Evolutionary conservation across 2,113 vertebrate genomes (phyloP), one percentile per base, ranked within the genome.

Genomic region (Planiliza haematocheilus): DNA sequence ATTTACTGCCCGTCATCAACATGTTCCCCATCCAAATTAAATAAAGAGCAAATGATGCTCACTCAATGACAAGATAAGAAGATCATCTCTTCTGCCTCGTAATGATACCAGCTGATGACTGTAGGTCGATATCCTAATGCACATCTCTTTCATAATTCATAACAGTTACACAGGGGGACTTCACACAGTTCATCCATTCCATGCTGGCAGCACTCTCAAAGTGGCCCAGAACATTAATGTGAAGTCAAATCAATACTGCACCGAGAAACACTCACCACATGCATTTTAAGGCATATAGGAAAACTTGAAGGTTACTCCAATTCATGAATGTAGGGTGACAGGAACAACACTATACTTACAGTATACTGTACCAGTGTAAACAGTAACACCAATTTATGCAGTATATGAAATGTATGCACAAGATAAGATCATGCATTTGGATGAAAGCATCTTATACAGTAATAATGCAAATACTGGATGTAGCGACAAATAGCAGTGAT

Each of bases 121-220:
- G 10, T 0, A 21, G 8, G 16, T 82, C 61, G 16, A 86, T 82
- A 61, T 77, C 73, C 63, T 79, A 85, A 87, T 81, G 84, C 39
- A 10, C 4, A 8, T 46, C 46, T 81, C 51, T 42, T 88, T 81
- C 75, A 88, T 88, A 82, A 90, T 87, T 77, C 41, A 87, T 72
- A 64, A 46, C 56, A 71, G 63, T 68, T 46, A 21, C 55, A 17
- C 11, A 1, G 24, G 56, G 49, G 17, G 20, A 43, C 12, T 59
- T 69, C n/a, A 42, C 62, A 20, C 50, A 39, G 34, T 58, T n/a
- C 41, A 16, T 4, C 53, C 41, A 30, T 11, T 58, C 9, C n/a
- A 41, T 53, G 56, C 61, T 34, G 1, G 3, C 38, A 38, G 46
- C 56, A 55, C 56, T 53, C 38, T 21, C 21, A 50, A 37, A 36